phyloP scores from a whole-genome alignment of 1,140 invertebrate genomes.

The Euura saliciscinereae region DNA sequence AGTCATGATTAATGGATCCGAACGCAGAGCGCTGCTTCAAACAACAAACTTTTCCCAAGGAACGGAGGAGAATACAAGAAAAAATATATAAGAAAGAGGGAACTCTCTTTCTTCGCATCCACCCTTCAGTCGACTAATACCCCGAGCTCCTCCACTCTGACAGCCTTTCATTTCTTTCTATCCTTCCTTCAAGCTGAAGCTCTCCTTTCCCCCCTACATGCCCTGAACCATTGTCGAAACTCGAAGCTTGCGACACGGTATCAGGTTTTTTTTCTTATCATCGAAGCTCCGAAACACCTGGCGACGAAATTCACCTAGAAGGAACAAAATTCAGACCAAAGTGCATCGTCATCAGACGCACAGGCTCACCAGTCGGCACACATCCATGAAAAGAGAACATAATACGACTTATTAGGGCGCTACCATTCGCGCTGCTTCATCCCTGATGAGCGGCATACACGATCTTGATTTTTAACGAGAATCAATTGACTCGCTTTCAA shows the following conservation, averaged over 20 bases:
- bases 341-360: background rate
- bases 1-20: slow-evolving; percentile 67
- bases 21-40: slow-evolving; percentile 63
- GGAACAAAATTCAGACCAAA: slow-evolving; percentile 6
- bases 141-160: slow-evolving; percentile 49
- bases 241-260: no score
- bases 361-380: background rate
- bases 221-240: no score
- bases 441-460: background rate
- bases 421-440: slow-evolving; percentile 35
- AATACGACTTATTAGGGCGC: slow-evolving; percentile 38
- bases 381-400: slow-evolving; percentile 10
- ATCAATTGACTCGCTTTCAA: slow-evolving; percentile 20
- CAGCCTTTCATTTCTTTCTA: slow-evolving; percentile 28
- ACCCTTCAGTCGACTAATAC: slow-evolving; percentile 60
- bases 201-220: no score
- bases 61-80: slow-evolving; percentile 60
- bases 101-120: slow-evolving; percentile 62
- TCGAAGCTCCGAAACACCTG: slow-evolving; percentile 16
- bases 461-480: slow-evolving; percentile 24
- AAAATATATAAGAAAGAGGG: slow-evolving; percentile 65
- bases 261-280: no score
- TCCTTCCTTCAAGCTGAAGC: slow-evolving; percentile 9
- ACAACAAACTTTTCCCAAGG: slow-evolving; percentile 71
- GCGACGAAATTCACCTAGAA: slow-evolving; percentile 4